Evolutionary conservation across 2,797 vertebrate species (phyloP).

Genomic region (Sitta carolinensis): DNA sequence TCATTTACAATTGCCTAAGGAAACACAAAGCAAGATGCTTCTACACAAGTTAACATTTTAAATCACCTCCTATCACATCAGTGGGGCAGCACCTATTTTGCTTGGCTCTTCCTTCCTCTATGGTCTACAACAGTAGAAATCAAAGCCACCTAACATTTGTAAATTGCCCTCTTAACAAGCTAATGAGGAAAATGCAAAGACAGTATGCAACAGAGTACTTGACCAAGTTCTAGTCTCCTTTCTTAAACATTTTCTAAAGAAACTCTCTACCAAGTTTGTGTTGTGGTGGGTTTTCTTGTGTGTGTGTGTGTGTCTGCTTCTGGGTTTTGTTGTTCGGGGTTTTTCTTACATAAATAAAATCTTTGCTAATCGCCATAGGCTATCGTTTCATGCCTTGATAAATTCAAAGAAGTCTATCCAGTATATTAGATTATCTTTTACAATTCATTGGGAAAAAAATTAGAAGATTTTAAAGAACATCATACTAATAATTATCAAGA

Average conservation of each 20-base stretch:
- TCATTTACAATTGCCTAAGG: constrained; percentile 90
- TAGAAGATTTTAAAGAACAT: not conserved
- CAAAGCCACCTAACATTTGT: not conserved
- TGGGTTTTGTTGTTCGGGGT: not conserved
- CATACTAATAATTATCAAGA: not conserved
- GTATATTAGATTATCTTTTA: not conserved
- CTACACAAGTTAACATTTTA: not conserved
- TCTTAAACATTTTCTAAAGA: not conserved
- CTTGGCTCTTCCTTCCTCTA: not conserved
- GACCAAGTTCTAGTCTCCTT: not conserved
- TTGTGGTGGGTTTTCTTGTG: rapidly evolving
- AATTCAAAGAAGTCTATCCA: not conserved
- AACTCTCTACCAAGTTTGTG: not conserved
- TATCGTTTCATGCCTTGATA: not conserved
- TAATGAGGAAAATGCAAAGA: not conserved
- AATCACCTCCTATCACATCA: not conserved
- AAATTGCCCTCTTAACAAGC: not conserved
- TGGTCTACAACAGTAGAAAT: not conserved
- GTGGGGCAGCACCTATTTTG: not conserved
- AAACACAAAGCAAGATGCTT: not conserved
- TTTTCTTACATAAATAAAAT: not conserved
- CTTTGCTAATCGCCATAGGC: not conserved
- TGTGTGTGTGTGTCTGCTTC: not conserved
- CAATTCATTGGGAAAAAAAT: not conserved
- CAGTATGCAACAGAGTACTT: not conserved